Conservation (phyloP, 2,888 invertebrate species). For the Agrotis clavis region DNA sequence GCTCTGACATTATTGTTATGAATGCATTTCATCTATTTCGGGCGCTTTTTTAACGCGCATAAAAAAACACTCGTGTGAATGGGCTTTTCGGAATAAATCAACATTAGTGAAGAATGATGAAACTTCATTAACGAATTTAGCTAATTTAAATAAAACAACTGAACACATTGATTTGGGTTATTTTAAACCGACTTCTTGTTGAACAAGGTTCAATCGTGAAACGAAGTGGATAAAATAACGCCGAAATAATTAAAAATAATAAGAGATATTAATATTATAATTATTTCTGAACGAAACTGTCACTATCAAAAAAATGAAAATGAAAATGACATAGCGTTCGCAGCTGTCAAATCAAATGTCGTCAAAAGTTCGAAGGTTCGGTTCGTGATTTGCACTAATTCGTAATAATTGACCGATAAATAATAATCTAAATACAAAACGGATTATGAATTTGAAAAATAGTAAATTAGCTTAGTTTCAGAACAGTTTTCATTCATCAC, state of each 20-base stretch:
- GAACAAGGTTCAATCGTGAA: no score
- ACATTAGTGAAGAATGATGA: no score
- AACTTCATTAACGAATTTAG: no score
- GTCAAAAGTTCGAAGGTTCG: slow-evolving; percentile 76
- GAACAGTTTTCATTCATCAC: slow-evolving; percentile 48
- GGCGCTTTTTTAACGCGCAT: no score
- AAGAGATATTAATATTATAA: neutral
- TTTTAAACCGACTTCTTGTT: neutral
- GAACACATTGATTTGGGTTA: no score
- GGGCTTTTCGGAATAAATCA: no score
- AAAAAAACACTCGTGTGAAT: no score
- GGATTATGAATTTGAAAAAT: slow-evolving; percentile 20
- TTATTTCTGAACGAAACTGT: slow-evolving; percentile 40
- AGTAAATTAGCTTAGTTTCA: slow-evolving; percentile 47
- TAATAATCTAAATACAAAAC: slow-evolving; percentile 43
- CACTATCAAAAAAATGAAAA: slow-evolving; percentile 20
- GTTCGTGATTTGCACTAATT: slow-evolving; percentile 60
- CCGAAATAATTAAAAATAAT: neutral
- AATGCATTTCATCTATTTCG: no score
- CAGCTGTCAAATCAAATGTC: slow-evolving; percentile 62
- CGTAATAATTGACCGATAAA: slow-evolving; percentile 43
- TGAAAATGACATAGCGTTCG: slow-evolving; percentile 18
- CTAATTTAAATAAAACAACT: no score
- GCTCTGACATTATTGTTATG: no score
- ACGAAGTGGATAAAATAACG: neutral